Base-by-base conservation (phyloP, 1,140 invertebrate genomes). In the Elysia chlorotica region DNA sequence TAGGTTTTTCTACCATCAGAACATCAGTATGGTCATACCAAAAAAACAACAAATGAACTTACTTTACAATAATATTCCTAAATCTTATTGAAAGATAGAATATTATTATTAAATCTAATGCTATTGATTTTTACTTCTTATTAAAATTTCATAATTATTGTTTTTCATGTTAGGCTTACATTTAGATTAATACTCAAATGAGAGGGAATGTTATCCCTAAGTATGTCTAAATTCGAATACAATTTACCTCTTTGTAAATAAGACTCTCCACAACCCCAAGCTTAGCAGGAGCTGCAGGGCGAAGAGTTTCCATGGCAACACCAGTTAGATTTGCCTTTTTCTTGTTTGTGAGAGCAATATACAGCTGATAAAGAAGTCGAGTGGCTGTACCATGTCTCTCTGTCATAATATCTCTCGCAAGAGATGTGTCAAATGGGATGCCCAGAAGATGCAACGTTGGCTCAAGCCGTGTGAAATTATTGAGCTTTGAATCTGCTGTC, bases 221-320 rank as follows among this genome's bases (percentile, higher is more conserved):
- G 10, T 48, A 48, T 14, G n/a, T n/a, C 10, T n/a, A 48, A 14
- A 48, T 36, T 14, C 6, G 14, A 65, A 54, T 21, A n/a, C 6
- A 37, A n/a, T 23, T 57, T 62, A 88, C 86, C 78, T 88, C 83
- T 80, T 83, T 85, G 63, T 87, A 87, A 25, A 87, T 85, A 36
- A 72, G 74, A 75, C 78, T 83, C 74, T 86, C 85, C 17, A 85
- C 78, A 53, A 78, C 78, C 75, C 82, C 82, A 23, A 88, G 80
- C 73, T 87, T 88, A n/a, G 83, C 82, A 38, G 83, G 84, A 28
- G 87, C 86, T 57, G 84, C 81, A 17, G 87, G 82, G 28, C 82
- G 81, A 80, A 88, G 87, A 14, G 86, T 87, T 81, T 88, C 86
- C 86, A 88, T 87, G 69, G 86, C 85, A 77, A 85, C 81, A 53